Evolutionary conservation across 1,140 invertebrate genomes (phyloP), one percentile per base, ranked within the genome.

Genomic region (Monomorium pharaonis): DNA sequence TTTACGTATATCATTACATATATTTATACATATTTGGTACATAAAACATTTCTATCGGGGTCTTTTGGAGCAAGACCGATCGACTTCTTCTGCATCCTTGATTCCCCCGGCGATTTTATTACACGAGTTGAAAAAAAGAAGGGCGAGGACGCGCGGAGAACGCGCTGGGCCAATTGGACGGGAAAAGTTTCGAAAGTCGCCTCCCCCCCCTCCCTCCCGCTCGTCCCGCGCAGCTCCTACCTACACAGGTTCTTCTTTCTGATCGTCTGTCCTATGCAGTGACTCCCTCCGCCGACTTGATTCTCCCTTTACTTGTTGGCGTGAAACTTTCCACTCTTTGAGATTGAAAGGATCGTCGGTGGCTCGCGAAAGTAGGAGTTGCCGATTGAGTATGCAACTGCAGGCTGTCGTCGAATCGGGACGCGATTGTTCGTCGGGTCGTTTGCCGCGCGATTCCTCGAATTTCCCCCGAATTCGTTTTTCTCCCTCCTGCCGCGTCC

Each of bases 81-180:
- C 76, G 51, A 54, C 67, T 86, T 75, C n/a, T 60, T 75, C n/a
- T 60, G 74, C 78, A 86, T 86, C 47, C 49, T 75, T 67, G 42
- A 75, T 84, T 86, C 47, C 16, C 42, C 21, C 78, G 85, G 67
- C 69, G 58, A 84, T 74, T 84, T 86, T 65, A 86, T 86, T 86
- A 86, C 60, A 44, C 49, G 16, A 21, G 18, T 37, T 37, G 56
- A 84, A 30, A 10, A 65, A n/a, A 65, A 70, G 14, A 33, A 65
- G 18, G 51, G 7, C 33, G 21, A 3, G 81, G 44, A 69, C 18
- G 21, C 24, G 18, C 14, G 42, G 49, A 62, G 65, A 33, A 76
- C 49, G 84, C 49, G 44, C 44, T 5, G 30, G 27, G 27, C 65
- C 84, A 86, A 83, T 86, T 83, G 84, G 77, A 83, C 69, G 58